These are phyloP conservation scores for Brachypalpus laphriformis DNA, from an alignment of 2,888 invertebrate genomes.

Conservation along the genomic window DNA sequence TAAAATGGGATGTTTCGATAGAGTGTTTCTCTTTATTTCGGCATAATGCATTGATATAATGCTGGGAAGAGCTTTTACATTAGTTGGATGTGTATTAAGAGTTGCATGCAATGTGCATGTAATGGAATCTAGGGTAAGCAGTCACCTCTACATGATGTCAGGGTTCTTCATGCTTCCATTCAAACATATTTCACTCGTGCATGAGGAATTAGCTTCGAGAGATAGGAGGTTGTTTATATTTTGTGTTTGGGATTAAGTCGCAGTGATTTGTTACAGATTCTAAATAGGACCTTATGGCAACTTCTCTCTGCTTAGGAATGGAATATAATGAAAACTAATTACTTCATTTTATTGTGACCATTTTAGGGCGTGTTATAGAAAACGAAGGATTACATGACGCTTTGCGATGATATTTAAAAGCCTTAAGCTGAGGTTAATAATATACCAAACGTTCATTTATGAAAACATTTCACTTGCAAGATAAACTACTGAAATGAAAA, in stretches of 20 bases:
- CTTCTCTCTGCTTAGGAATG: background rate
- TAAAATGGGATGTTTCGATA: background rate
- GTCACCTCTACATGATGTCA: conserved; percentile 15
- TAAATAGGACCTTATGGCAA: background rate
- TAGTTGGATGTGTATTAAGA: background rate
- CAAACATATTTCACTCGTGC: conserved; percentile 1
- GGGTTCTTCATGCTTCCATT: background rate
- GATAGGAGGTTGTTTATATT: background rate
- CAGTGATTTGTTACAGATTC: background rate
- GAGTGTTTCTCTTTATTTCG: background rate
- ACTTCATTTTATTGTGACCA: no score
- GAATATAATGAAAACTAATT: background rate
- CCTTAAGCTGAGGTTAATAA: no score
- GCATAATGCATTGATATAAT: background rate
- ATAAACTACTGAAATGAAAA: no score
- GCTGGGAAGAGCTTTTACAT: background rate
- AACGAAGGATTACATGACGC: no score
- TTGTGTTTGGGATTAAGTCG: background rate
- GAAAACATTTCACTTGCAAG: no score
- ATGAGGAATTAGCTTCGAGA: conserved; percentile 1
- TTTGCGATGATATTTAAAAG: no score
- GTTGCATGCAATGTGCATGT: conserved; percentile 21
- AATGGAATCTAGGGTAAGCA: conserved; percentile 7
- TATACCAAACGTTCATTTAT: no score
- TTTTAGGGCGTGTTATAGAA: no score